A percentile compares a stretch with the other conserved stretches of the same genome.
These are phyloP conservation scores for Calidris pygmaea DNA, from an alignment of 2,113 vertebrate genomes.

Conservation along the genomic window DNA sequence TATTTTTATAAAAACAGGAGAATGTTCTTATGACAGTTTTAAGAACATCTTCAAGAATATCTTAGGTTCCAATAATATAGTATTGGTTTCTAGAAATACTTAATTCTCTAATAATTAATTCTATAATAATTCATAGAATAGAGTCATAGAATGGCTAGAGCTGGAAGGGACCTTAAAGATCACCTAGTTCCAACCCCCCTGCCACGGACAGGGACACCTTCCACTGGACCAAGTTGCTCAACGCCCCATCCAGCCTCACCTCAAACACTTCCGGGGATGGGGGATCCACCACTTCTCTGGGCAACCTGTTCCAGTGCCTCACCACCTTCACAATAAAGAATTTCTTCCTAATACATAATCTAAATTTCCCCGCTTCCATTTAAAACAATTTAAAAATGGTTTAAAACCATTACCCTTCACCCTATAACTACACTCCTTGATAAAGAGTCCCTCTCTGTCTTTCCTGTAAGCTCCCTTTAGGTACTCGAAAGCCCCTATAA, in stretches of 20 bases:
- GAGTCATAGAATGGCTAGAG: not conserved
- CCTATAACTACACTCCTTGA: not conserved
- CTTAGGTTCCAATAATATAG: not conserved
- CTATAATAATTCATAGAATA: not conserved
- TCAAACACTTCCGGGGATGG: not conserved
- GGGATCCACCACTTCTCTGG: not conserved
- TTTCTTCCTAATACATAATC: not conserved
- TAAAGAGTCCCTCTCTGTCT: not conserved
- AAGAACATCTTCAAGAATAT: not conserved
- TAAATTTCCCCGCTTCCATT: not conserved
- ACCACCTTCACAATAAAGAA: not conserved
- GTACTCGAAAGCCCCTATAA: not conserved
- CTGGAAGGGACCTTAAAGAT: not conserved
- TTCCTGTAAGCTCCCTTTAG: not conserved
- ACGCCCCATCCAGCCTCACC: not conserved
- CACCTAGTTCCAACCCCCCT: not conserved
- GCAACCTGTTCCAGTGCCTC: not conserved
- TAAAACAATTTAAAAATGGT: too few relatives aligned
- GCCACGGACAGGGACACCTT: not conserved
- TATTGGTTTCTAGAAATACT: not conserved
- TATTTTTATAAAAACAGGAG: not conserved
- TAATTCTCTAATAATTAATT: not conserved
- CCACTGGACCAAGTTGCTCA: not conserved
- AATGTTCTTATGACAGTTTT: not conserved
- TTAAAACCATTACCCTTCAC: not conserved